phyloP scores from a whole-genome alignment of 2,113 vertebrate genomes.

The Crotophaga sulcirostris region DNA sequence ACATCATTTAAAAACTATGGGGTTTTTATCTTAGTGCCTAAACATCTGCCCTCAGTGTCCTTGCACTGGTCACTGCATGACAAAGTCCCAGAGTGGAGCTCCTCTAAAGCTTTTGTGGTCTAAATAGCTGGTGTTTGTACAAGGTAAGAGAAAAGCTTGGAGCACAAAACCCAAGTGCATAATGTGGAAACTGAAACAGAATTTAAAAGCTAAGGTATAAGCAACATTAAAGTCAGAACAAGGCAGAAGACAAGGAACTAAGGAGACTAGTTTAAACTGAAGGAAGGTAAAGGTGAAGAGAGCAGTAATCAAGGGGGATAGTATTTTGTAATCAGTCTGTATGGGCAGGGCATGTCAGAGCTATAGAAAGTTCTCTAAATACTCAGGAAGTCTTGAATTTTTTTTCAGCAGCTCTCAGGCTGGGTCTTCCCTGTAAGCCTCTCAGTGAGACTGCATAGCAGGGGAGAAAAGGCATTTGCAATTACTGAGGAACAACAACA shows the following conservation, averaged over 20 bases:
- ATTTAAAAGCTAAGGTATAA: not conserved
- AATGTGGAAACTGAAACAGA: not conserved
- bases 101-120: not conserved
- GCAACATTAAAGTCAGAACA: not conserved
- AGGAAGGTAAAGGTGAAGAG: not conserved
- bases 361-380: not conserved
- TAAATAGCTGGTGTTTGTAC: not conserved
- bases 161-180: not conserved
- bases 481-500: not conserved
- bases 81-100: not conserved
- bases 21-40: not conserved
- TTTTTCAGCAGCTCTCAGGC: not conserved
- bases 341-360: not conserved
- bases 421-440: not conserved
- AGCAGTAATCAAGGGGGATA: not conserved
- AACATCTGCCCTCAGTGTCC: not conserved
- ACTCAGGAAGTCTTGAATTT: not conserved
- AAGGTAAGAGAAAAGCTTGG: not conserved
- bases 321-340: not conserved
- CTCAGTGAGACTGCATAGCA: not conserved
- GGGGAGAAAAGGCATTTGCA: not conserved
- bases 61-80: not conserved
- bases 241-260: not conserved
- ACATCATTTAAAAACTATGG: not conserved
- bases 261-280: not conserved